A percentile compares a stretch with the other conserved stretches of the same genome.
Conservation (phyloP, 2,797 vertebrate species). For the Macrochelys suwanniensis region DNA sequence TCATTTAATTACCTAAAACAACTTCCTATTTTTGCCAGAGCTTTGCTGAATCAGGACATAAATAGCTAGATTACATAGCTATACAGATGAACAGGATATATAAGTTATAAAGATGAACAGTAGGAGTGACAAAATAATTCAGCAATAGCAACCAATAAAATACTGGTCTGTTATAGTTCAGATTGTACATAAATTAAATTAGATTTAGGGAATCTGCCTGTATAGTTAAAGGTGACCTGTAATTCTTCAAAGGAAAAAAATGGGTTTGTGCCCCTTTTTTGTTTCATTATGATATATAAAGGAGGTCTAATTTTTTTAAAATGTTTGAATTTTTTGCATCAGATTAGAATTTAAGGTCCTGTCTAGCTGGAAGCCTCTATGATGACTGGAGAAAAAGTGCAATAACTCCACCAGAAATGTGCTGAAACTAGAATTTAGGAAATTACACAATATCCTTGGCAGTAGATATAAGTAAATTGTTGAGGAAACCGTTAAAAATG, state of each 20-base stretch:
- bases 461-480: background rate
- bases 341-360: background rate
- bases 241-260: background rate
- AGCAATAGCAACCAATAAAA: too few relatives aligned
- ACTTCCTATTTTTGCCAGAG: too few relatives aligned
- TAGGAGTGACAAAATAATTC: too few relatives aligned
- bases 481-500: too few relatives aligned
- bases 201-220: too few relatives aligned
- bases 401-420: background rate
- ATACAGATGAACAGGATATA: too few relatives aligned
- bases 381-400: background rate
- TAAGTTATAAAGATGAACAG: too few relatives aligned
- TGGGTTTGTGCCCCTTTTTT: background rate
- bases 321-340: background rate
- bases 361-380: background rate
- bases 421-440: background rate
- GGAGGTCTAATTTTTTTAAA: background rate
- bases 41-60: too few relatives aligned
- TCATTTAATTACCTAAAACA: too few relatives aligned
- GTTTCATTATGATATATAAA: background rate
- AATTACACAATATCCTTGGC: background rate
- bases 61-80: too few relatives aligned
- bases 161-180: too few relatives aligned
- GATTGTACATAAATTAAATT: too few relatives aligned
- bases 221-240: background rate